Base-by-base conservation (phyloP, 2,888 invertebrate genomes). In the Sinohyriopsis cumingii region DNA sequence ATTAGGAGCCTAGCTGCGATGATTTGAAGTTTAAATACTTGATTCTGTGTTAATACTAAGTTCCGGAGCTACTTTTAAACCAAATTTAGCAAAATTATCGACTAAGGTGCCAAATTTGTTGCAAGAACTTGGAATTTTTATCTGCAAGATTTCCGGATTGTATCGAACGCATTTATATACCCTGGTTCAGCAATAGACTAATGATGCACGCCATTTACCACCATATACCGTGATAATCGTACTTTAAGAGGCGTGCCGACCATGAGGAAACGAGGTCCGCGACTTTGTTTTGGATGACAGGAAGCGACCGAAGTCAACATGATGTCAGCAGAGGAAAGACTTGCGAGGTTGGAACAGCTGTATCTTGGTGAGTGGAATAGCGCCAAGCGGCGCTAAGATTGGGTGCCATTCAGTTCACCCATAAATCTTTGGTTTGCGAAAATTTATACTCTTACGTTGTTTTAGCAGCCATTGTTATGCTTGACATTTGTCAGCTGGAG, bases 341-440 rank as follows among this genome's bases (percentile, higher is more conserved):
- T 96, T 85, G 94, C 94, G 88, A 95, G 95, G 90, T 92, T 97
- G 87, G 96, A 96, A 91, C 93, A 94, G 81, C 92, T 96, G 90
- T 96, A 96, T 91, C 92, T 95, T 78, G 94, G 77, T 63, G 68
- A 73, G 73, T 73, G 45, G 24, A 7, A 24, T 45, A 45, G 45
- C 45, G 45, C 45, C 9, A 45, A 45, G 45, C 45, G 45, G 12
- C 45, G 45, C 45, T 45, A 45, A 45, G 12, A 45, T 12, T 45
- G 45, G 45, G 45, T 45, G 45, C 45, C 45, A 45, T 12, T 45
- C 45, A 45, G 45, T 12, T 12, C 45, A 45, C 45, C 45, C 45
- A 45, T 9, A 45, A 45, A 45, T 45, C 45, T 45, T 12, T 45
- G 45, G 9, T 12, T 12, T 45, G 45, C 9, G 3, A 45, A 45